Conservation (phyloP, 2,888 invertebrate species). For the Mongoloraphidia duomilia region DNA sequence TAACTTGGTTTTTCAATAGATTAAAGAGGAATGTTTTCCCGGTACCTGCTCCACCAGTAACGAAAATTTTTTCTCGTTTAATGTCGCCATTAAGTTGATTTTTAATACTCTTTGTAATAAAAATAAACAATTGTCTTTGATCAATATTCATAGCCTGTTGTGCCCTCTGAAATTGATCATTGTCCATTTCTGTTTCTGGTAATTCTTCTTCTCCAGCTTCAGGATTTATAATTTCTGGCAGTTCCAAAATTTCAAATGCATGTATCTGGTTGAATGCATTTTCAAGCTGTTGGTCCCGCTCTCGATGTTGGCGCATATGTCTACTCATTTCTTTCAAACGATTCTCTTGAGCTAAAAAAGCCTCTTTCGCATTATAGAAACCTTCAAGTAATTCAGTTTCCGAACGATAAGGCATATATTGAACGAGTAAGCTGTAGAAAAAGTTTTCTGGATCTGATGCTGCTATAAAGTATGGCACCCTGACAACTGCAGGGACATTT, state of each 20-base stretch:
- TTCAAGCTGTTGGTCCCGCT: conserved; percentile 13
- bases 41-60: conserved; percentile 10
- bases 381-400: conserved; percentile 17
- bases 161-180: conserved; percentile 13
- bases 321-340: conserved; percentile 9
- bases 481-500: conserved; percentile 10
- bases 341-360: conserved; percentile 15
- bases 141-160: conserved; percentile 8
- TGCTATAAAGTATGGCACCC: conserved; percentile 17
- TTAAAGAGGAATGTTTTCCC: conserved; percentile 16
- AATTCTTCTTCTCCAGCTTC: conserved; percentile 9
- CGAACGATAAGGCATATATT: conserved; percentile 17
- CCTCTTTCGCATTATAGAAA: conserved; percentile 14
- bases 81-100: conserved; percentile 8
- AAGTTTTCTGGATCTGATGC: conserved; percentile 19
- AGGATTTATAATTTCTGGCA: conserved; percentile 11
- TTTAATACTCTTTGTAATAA: conserved; percentile 11
- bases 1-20: conserved; percentile 14
- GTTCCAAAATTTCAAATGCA: conserved; percentile 16
- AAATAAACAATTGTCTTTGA: conserved; percentile 5
- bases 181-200: conserved; percentile 9
- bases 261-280: conserved; percentile 19
- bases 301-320: conserved; percentile 12
- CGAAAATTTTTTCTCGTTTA: conserved; percentile 8
- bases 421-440: conserved; percentile 20